A percentile compares a stretch with the other conserved stretches of the same genome.
Conservation (phyloP, 2,113 vertebrate genomes). For the Pungitius pungitius region DNA sequence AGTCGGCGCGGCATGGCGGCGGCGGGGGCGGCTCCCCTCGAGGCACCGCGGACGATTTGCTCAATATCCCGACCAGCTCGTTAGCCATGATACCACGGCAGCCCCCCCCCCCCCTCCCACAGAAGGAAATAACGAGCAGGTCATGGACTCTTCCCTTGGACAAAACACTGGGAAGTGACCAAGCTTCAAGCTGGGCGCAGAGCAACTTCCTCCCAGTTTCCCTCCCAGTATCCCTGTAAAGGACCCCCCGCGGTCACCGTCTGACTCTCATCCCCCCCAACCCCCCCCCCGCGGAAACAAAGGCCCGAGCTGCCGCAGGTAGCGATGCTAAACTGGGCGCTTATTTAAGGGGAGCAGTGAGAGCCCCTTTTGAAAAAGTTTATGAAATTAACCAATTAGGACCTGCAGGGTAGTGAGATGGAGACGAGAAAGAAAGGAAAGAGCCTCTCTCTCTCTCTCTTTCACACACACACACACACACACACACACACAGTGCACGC, state of each 20-base stretch:
- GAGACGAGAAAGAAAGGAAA: conserved; percentile 63
- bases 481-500: conserved; percentile 40
- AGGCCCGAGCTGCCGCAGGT: conserved; percentile 64
- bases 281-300: conserved; percentile 4
- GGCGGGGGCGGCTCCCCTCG: background rate
- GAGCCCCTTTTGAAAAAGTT: conserved; percentile 62
- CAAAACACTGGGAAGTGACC: conserved; percentile 70
- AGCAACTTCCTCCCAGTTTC: conserved; percentile 24
- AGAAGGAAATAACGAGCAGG: conserved; percentile 56
- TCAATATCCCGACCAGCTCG: conserved; percentile 23
- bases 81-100: conserved; percentile 38
- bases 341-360: conserved; percentile 19
- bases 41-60: background rate
- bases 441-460: conserved; percentile 39
- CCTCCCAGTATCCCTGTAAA: conserved; percentile 36
- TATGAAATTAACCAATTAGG: conserved; percentile 83
- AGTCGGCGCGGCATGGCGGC: background rate
- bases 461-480: conserved; percentile 18
- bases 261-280: conserved; percentile 44
- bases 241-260: conserved; percentile 41
- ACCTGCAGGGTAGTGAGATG: conserved; percentile 61
- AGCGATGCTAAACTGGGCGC: conserved; percentile 43
- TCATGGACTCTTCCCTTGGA: conserved; percentile 46
- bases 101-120: background rate
- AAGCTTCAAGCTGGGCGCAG: conserved; percentile 24